These are phyloP conservation scores for Seira ritae DNA, from an alignment of 2,888 invertebrate genomes.

Conservation along the genomic window DNA sequence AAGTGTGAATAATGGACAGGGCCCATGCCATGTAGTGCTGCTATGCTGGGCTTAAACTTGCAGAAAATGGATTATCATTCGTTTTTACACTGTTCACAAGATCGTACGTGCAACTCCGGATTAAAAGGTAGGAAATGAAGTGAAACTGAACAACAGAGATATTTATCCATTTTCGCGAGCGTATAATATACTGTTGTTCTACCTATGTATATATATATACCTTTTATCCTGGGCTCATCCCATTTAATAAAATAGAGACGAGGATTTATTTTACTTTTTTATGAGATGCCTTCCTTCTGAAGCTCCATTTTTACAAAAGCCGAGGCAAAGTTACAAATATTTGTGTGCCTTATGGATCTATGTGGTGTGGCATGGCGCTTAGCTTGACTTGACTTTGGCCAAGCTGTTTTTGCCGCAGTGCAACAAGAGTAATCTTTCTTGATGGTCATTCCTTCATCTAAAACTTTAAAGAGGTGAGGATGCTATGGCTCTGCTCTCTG, in stretches of 20 bases:
- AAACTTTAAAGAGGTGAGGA: constrained; percentile 27
- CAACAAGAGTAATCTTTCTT: constrained; percentile 23
- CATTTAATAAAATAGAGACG: constrained; percentile 55
- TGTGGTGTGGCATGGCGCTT: too few species aligned
- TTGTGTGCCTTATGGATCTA: too few species aligned
- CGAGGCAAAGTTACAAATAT: too few species aligned
- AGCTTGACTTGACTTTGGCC: background rate
- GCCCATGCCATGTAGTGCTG: too few species aligned
- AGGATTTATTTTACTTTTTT: constrained; percentile 58
- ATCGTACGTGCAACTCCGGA: too few species aligned
- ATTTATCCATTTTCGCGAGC: too few species aligned
- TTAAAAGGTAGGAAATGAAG: too few species aligned
- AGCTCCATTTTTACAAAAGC: too few species aligned
- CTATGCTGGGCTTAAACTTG: too few species aligned
- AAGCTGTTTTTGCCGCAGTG: constrained; percentile 24
- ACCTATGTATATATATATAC: background rate
- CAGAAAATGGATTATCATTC: too few species aligned
- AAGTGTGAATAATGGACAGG: constrained; percentile 59
- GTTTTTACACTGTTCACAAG: too few species aligned
- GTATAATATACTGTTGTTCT: background rate
- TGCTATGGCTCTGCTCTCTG: background rate
- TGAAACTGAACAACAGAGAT: too few species aligned
- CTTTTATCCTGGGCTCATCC: constrained; percentile 30
- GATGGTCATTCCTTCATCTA: constrained; percentile 30
- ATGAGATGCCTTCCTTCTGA: constrained; percentile 29